These are phyloP conservation scores for Drosophila sucinea DNA, from an alignment of 1,140 invertebrate species.

Conservation along the genomic window DNA sequence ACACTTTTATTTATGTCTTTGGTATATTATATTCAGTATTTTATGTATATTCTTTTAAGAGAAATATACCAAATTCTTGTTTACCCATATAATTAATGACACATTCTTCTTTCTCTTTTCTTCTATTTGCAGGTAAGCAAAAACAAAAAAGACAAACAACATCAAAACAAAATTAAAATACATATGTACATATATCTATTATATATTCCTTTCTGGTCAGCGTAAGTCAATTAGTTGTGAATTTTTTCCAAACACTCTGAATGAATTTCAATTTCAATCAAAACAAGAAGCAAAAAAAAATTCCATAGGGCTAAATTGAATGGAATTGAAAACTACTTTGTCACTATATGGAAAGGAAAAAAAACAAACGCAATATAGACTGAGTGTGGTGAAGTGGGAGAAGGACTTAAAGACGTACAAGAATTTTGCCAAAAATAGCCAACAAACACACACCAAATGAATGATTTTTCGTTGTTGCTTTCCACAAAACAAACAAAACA, in stretches of 20 bases:
- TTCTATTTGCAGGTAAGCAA: conserved; percentile 74
- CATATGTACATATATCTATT: neutral
- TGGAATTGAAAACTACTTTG: conserved; percentile 34
- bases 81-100: conserved; percentile 57
- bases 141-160: conserved; percentile 35
- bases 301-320: conserved; percentile 52
- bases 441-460: conserved; percentile 15
- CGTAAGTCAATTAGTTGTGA: conserved; percentile 69
- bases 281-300: conserved; percentile 31
- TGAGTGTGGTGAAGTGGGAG: neutral
- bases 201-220: conserved; percentile 13
- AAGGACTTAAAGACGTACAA: neutral
- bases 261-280: conserved; percentile 74
- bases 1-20: neutral
- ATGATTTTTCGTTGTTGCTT: conserved; percentile 16
- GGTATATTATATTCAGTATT: conserved; percentile 27
- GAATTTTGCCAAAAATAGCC: conserved; percentile 57
- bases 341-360: conserved; percentile 32
- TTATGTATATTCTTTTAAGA: conserved; percentile 50
- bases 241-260: conserved; percentile 59
- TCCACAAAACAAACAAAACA: conserved; percentile 51
- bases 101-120: conserved; percentile 40
- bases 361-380: neutral
- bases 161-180: conserved; percentile 26
- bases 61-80: conserved; percentile 47